These are phyloP conservation scores for Rhagoletis zephyria DNA, from an alignment of 1,140 invertebrate species.

Conservation along the genomic window DNA sequence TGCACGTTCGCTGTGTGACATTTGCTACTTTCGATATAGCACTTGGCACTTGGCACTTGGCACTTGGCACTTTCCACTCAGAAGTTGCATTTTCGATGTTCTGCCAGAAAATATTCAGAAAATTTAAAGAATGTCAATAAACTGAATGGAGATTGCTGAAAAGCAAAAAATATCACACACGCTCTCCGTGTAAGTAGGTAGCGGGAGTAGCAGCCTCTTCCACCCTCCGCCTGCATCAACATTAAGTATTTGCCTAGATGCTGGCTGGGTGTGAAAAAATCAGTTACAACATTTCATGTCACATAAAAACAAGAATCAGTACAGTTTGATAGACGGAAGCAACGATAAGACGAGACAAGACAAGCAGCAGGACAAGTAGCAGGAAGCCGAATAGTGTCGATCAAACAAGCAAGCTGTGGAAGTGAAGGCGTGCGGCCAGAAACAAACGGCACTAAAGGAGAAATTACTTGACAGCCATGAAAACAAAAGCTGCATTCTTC, in stretches of 20 bases:
- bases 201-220: neutral
- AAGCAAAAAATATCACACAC: neutral
- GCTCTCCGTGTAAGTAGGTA: neutral
- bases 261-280: neutral
- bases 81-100: slow-evolving; percentile 28
- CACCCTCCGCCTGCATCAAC: too few relatives aligned
- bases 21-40: slow-evolving; percentile 37
- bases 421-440: too few relatives aligned
- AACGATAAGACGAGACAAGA: neutral
- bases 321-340: neutral
- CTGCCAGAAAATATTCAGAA: slow-evolving; percentile 45
- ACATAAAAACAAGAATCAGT: neutral
- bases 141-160: slow-evolving; percentile 49
- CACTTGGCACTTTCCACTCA: slow-evolving; percentile 26
- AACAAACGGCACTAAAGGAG: slow-evolving; percentile 20
- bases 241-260: neutral
- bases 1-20: slow-evolving; percentile 30
- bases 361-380: slow-evolving; percentile 16
- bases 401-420: neutral
- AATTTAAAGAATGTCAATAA: slow-evolving; percentile 54
- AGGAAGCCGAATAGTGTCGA: neutral
- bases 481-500: slow-evolving; percentile 30
- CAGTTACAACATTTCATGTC: neutral
- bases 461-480: slow-evolving; percentile 30
- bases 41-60: too few relatives aligned